These are phyloP conservation scores for Lycopodina hypogea DNA, from an alignment of 37 sponge, comb jelly and placozoan genomes.

Conservation along the genomic window DNA sequence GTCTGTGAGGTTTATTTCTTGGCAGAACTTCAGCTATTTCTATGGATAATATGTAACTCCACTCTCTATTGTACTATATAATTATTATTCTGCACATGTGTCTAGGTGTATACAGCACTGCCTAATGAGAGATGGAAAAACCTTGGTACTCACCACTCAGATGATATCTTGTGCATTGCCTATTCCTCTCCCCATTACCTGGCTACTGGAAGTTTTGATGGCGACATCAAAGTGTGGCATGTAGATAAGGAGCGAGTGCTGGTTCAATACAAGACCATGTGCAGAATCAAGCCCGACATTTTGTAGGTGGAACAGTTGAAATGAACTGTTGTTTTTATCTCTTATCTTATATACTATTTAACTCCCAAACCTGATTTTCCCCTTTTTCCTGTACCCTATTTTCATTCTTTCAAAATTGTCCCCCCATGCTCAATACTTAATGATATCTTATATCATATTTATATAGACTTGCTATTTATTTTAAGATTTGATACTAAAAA, in stretches of 20 bases:
- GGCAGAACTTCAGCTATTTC: no score
- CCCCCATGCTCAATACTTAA: no score
- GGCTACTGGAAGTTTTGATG: constrained; percentile 97
- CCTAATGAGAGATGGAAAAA: constrained; percentile 55
- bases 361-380: no score
- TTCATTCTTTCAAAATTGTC: neutral
- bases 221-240: constrained; percentile 89
- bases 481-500: no score
- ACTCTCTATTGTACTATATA: no score
- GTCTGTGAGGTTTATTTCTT: no score
- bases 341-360: neutral
- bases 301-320: constrained; percentile 5
- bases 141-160: constrained; percentile 43
- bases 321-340: neutral
- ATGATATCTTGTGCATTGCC: constrained; percentile 86
- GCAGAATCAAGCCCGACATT: constrained; percentile 12
- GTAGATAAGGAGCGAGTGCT: constrained; percentile 78
- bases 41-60: no score
- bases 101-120: constrained; percentile 52
- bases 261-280: constrained; percentile 44
- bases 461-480: no score
- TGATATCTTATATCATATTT: no score
- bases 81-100: no score
- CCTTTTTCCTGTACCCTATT: no score
- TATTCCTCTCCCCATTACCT: constrained; percentile 82